Conservation (phyloP, 2,888 invertebrate genomes). For the Mesorhabditis spiculigera region DNA sequence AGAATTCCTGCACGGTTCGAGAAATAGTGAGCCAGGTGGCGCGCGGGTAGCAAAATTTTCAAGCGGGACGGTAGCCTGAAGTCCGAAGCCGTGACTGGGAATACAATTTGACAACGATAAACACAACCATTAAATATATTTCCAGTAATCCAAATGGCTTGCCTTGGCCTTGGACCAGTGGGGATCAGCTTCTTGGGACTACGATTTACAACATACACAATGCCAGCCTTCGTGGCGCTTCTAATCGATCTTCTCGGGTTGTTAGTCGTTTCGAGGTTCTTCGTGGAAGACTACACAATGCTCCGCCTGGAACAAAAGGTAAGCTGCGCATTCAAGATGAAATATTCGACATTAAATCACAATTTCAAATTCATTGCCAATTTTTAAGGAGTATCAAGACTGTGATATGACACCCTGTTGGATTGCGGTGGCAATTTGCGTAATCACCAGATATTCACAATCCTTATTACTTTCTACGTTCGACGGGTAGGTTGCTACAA, state of each 20-base stretch:
- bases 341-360: too few relatives aligned
- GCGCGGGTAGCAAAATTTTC: too few relatives aligned
- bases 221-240: neutral
- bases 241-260: neutral
- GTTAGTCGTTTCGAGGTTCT: neutral
- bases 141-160: neutral
- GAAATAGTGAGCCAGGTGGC: neutral
- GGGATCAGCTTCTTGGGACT: neutral
- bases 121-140: neutral
- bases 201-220: neutral
- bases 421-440: neutral
- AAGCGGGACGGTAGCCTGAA: too few relatives aligned
- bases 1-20: too few relatives aligned
- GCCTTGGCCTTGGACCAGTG: neutral
- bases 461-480: neutral
- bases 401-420: constrained; percentile 1
- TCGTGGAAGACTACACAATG: constrained; percentile 3
- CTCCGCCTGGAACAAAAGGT: neutral
- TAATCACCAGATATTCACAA: constrained; percentile 1
- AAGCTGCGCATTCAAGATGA: neutral
- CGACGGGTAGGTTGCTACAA: neutral
- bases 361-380: too few relatives aligned
- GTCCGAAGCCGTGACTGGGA: too few relatives aligned
- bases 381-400: neutral
- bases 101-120: too few relatives aligned